phyloP scores from a whole-genome alignment of 2,113 vertebrate genomes.

The Petromus typicus region DNA sequence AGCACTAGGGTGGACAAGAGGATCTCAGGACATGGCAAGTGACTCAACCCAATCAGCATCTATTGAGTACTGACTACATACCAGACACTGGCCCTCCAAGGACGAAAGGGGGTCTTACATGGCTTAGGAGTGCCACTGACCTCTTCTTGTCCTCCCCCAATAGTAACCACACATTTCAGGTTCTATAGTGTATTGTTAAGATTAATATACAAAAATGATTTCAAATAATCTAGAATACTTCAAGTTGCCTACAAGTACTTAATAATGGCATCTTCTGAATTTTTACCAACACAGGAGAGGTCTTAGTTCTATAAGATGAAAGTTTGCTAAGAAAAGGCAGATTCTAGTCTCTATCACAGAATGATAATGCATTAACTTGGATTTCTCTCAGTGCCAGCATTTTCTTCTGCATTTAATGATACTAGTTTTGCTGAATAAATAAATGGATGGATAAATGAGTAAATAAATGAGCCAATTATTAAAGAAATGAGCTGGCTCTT shows the following conservation, averaged over 20 bases:
- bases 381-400: not conserved
- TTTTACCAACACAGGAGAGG: not conserved
- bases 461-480: not conserved
- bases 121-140: not conserved
- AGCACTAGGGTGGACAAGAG: not conserved
- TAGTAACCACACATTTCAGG: not conserved
- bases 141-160: not conserved
- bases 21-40: not conserved
- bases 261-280: not conserved
- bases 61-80: not conserved
- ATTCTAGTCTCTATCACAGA: constrained; percentile 28
- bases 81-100: not conserved
- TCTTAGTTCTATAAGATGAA: not conserved
- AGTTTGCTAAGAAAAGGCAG: not conserved
- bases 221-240: constrained; percentile 1
- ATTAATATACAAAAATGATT: not conserved
- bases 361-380: not conserved
- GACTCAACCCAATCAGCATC: not conserved
- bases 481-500: constrained; percentile 19
- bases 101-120: not conserved
- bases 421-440: not conserved
- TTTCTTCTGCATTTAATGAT: not conserved
- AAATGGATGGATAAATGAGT: not conserved
- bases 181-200: not conserved
- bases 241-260: not conserved